Percentiles rank a stretch among this genome's conserved stretches.
phyloP scores from a whole-genome alignment of 2,888 invertebrate species.

The Sipha maydis region DNA sequence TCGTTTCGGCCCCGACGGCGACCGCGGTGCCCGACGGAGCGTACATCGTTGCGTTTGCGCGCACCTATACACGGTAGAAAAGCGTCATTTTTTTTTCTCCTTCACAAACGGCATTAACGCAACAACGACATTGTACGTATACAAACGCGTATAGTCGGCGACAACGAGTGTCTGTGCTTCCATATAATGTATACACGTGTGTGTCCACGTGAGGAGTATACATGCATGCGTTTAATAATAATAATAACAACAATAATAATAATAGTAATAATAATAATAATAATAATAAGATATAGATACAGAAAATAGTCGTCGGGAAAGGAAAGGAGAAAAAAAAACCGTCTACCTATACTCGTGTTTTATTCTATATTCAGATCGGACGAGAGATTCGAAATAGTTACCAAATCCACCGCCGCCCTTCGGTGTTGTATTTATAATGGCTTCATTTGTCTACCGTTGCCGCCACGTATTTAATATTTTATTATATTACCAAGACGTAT shows the following conservation, averaged over 20 bases:
- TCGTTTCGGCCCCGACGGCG: neutral
- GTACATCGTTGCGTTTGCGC: neutral
- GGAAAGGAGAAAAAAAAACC: neutral
- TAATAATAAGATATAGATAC: too few relatives aligned
- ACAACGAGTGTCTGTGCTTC: neutral
- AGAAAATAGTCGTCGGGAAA: neutral
- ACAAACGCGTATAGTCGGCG: neutral
- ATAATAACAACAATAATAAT: too few relatives aligned
- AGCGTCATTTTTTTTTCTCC: too few relatives aligned
- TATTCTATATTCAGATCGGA: constrained; percentile 30
- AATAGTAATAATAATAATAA: too few relatives aligned
- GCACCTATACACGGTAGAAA: too few relatives aligned
- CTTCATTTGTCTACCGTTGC: constrained; percentile 36
- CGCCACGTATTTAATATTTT: constrained; percentile 40
- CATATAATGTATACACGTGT: too few relatives aligned
- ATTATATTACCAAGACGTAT: constrained; percentile 8
- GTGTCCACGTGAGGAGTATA: neutral
- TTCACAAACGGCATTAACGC: too few relatives aligned
- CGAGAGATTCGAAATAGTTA: constrained; percentile 42
- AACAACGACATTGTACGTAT: neutral
- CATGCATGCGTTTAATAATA: neutral
- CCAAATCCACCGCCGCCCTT: neutral
- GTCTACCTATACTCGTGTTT: neutral
- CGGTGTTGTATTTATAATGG: constrained; percentile 23
- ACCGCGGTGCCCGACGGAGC: neutral